Conservation (phyloP, 2,797 vertebrate species). For the Enteromius viviparus region DNA sequence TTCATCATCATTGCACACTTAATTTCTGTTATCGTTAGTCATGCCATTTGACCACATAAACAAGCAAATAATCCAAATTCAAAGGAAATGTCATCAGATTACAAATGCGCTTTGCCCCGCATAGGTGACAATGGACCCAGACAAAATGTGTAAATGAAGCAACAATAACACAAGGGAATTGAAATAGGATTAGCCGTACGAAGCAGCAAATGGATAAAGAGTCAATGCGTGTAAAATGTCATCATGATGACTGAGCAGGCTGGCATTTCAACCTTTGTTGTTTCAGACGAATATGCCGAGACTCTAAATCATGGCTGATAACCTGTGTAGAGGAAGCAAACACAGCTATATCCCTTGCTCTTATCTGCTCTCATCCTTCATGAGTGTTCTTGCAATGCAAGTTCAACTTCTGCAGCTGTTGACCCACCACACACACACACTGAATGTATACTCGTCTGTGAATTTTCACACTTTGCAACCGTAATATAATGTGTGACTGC, state of each 20-base stretch:
- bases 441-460: constrained; percentile 26
- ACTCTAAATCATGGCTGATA: constrained; percentile 53
- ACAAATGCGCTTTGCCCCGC: constrained; percentile 6
- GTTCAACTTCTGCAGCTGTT: constrained; percentile 34
- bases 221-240: constrained; percentile 57
- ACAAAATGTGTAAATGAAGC: constrained; percentile 44
- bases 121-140: constrained; percentile 11
- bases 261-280: constrained; percentile 61
- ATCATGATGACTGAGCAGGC: constrained; percentile 54
- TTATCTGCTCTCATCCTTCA: constrained; percentile 51
- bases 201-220: constrained; percentile 31
- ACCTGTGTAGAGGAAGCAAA: constrained; percentile 52
- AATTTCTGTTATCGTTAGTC: background rate
- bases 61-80: constrained; percentile 37
- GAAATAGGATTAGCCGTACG: constrained; percentile 38
- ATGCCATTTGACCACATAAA: constrained; percentile 30
- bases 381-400: constrained; percentile 45
- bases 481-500: constrained; percentile 50
- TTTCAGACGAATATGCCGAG: constrained; percentile 44
- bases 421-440: background rate
- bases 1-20: background rate
- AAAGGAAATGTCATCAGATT: constrained; percentile 59
- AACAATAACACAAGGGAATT: constrained; percentile 35
- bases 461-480: constrained; percentile 33
- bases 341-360: constrained; percentile 42